These are phyloP conservation scores for Sminthopsis crassicaudata DNA, from an alignment of 2,113 vertebrate genomes.

Conservation along the genomic window DNA sequence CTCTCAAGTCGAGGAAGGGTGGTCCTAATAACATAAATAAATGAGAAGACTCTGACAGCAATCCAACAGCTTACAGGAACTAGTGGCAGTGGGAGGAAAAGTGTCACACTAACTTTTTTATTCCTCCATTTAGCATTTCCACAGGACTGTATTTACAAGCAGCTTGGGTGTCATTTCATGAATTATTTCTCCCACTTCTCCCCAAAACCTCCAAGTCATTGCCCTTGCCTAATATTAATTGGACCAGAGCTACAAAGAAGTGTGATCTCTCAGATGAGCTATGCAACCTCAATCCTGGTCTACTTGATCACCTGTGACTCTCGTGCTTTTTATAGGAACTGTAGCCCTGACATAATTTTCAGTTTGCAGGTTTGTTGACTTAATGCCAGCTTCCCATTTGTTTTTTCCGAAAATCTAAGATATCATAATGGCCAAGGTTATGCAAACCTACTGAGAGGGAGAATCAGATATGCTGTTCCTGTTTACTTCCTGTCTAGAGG, in stretches of 20 bases:
- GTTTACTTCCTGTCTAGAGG: slow-evolving; percentile 28
- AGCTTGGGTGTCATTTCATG: neutral
- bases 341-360: slow-evolving; percentile 2
- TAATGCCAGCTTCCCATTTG: slow-evolving; percentile 18
- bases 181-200: slow-evolving; percentile 24
- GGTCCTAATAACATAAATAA: slow-evolving; percentile 68
- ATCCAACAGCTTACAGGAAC: slow-evolving; percentile 47
- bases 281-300: neutral
- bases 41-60: slow-evolving; percentile 50
- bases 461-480: slow-evolving; percentile 2
- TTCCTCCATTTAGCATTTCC: slow-evolving; percentile 41
- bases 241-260: neutral
- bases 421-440: neutral
- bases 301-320: neutral
- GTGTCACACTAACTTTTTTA: slow-evolving; percentile 20
- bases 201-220: neutral
- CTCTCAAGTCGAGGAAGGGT: slow-evolving; percentile 62
- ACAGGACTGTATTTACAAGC: slow-evolving; percentile 6
- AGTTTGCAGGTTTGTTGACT: slow-evolving; percentile 43
- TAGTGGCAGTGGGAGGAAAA: slow-evolving; percentile 44
- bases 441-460: neutral
- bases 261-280: slow-evolving; percentile 10
- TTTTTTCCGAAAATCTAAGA: slow-evolving; percentile 12
- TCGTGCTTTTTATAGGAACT: neutral
- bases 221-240: neutral